Percentiles rank a stretch among this genome's conserved stretches.
phyloP scores from a whole-genome alignment of 2,888 invertebrate species.

The Plebejus melissa region DNA sequence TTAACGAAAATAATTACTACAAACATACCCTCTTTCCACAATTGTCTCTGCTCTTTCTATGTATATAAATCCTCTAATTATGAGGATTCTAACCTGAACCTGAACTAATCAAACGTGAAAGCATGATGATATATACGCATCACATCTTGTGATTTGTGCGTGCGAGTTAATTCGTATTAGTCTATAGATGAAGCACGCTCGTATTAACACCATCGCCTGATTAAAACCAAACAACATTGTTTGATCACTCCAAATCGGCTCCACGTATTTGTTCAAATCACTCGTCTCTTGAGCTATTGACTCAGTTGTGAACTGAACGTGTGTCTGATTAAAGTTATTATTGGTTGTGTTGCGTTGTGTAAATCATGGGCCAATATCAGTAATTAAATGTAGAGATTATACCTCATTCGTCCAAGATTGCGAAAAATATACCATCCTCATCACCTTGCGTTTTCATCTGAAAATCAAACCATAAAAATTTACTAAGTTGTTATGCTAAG shows the following conservation, averaged over 20 bases:
- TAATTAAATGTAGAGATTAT: too few species aligned
- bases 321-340: neutral
- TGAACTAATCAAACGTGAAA: neutral
- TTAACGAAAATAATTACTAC: too few species aligned
- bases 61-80: too few species aligned
- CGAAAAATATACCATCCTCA: too few species aligned
- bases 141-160: neutral
- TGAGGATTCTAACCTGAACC: too few species aligned
- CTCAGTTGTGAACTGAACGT: neutral
- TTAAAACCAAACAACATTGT: constrained; percentile 18
- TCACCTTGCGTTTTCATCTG: too few species aligned
- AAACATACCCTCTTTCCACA: too few species aligned
- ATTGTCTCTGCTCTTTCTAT: too few species aligned
- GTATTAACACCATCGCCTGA: constrained; percentile 1
- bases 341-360: neutral
- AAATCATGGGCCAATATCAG: too few species aligned
- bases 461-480: too few species aligned
- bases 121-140: neutral
- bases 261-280: constrained; percentile 18
- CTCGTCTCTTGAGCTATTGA: constrained; percentile 14
- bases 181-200: neutral
- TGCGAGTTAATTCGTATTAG: constrained; percentile 6
- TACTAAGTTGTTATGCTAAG: too few species aligned
- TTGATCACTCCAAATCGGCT: constrained; percentile 22
- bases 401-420: too few species aligned